Base-by-base conservation (phyloP, 37 sponge, comb jelly and placozoan genomes). In the Ephydatia muelleri region DNA sequence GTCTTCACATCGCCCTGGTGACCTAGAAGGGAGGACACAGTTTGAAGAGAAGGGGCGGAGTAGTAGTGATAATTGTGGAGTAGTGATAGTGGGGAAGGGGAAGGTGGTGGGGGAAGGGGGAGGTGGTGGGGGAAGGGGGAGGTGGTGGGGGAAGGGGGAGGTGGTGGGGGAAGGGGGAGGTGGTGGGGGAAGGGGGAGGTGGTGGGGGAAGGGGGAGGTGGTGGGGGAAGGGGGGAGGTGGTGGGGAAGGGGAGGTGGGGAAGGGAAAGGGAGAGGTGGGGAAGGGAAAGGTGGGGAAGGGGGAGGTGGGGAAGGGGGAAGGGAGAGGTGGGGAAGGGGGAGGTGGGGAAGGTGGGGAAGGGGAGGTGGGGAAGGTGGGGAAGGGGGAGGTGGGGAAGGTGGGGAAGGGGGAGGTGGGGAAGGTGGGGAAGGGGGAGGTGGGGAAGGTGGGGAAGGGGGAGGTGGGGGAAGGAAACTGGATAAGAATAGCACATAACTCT, bases 1-100 rank as follows among this genome's bases (percentile, higher is more conserved):
- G 76, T 48, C 27, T 68, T 83, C 26, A 97, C 73, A 5, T 87
- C 35, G 22, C 83, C 80, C 26, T 85, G 82, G 90, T 97, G 97
- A 31, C 93, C 97, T 84, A 78, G 16, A 29, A 75, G 29, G 32
- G 67, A 34, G 19, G 38, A 64, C 9, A 48, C 16, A 29, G 65
- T 83, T 75, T 6, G 36, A 28, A 5, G 43, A 6, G 43, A 21
- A 16, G 16, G 12, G 12, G 57, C n/a, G n/a, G n/a, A n/a, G n/a
- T n/a, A n/a, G n/a, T n/a, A n/a, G n/a, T n/a, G n/a, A n/a, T n/a
- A n/a, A n/a, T n/a, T n/a, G n/a, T n/a, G n/a, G n/a, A n/a, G n/a
- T n/a, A 57, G 43, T 43, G 75, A 26, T 47, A 75, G 25, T 71
- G 8, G 11, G 2, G 39, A 72, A 33, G 36, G 25, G 76, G 27